Conservation (phyloP, 30 jellyfish, hydroid and myxozoan genomes). For the Mastigias papua region DNA sequence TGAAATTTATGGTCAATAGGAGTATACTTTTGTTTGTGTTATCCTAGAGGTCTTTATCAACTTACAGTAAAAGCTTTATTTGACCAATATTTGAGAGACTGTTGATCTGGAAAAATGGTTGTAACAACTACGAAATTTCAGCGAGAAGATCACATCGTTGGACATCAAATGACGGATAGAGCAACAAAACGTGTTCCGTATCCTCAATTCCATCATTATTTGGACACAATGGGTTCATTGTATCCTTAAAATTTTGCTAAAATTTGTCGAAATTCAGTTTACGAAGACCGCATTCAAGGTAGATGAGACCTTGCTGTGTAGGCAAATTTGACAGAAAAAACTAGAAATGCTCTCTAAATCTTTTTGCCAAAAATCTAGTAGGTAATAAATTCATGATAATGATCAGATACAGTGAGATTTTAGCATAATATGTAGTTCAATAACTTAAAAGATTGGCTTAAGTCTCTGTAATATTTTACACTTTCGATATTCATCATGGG, state of each 20-base stretch:
- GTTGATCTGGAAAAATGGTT: slow-evolving; percentile 15
- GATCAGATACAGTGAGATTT: too few species aligned
- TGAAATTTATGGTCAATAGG: slow-evolving; percentile 16
- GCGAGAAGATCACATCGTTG: slow-evolving; percentile 38
- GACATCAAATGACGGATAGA: slow-evolving; percentile 31
- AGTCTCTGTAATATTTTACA: too few species aligned
- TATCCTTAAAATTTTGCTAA: slow-evolving; percentile 1
- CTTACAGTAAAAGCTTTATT: slow-evolving; percentile 1
- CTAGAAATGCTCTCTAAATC: too few species aligned
- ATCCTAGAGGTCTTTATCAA: slow-evolving; percentile 24
- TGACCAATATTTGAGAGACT: background rate
- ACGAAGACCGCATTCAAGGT: slow-evolving; percentile 17
- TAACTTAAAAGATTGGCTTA: too few species aligned
- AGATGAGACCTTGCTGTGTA: too few species aligned
- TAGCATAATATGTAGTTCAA: too few species aligned
- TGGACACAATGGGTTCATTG: slow-evolving; percentile 27
- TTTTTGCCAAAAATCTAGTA: too few species aligned
- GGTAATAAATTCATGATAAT: too few species aligned
- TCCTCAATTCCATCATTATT: slow-evolving; percentile 30
- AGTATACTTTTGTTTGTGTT: slow-evolving; percentile 5
- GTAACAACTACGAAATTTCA: background rate
- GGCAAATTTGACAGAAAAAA: too few species aligned
- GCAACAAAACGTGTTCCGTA: slow-evolving; percentile 10
- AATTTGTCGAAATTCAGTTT: slow-evolving; percentile 11
- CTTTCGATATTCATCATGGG: too few species aligned